Evolutionary conservation across 2,797 vertebrate genomes (phyloP), one percentile per base, ranked within the genome.

Genomic region (Benthosema pterotum): DNA sequence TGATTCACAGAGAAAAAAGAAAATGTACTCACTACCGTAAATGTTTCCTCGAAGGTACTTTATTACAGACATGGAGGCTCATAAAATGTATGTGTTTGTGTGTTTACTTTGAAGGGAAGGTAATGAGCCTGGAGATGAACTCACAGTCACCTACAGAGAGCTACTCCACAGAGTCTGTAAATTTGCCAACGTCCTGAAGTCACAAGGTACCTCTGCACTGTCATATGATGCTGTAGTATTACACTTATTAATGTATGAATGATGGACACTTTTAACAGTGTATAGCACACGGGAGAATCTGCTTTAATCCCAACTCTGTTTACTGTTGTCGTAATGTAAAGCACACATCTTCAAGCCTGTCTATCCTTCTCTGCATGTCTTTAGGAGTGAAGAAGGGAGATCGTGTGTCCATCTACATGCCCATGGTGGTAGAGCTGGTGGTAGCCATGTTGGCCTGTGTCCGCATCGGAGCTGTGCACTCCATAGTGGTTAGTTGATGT

Each of bases 391-490:
- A 91, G 74, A 99, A 99, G 77, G 97, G 97, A 0, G 96, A 99
- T 75, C 86, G 95, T 0, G 86, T 99, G 52, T 96, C 97, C 78
- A 95, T 99, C 67, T 99, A 99, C 88, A 94, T 99, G 96, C 97
- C 97, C 1, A 99, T 99, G 97, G 95, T 99, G 71, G 88, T 96
- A 50, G 97, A 99, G 82, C 91, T 99, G 60, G 95, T 99, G 56
- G 83, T 98, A 0, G 96, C 97, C 72, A 99, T 99, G 97, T 84
- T 99, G 4, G 96, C 96, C 3, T 99, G 97, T 18, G 93, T 90
- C 58, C 96, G 97, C 60, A 94, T 99, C 49, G 97, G 97, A 63
- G 97, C 95, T 0, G 83, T 98, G 51, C 97, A 99, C 87, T 98
- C 95, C 49, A 91, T 98, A 58, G 97, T 99, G 94, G 97, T 99